Evolutionary conservation across 2,888 invertebrate species (phyloP), one percentile per base, ranked within the genome.

Genomic region (Mythimna loreyi): DNA sequence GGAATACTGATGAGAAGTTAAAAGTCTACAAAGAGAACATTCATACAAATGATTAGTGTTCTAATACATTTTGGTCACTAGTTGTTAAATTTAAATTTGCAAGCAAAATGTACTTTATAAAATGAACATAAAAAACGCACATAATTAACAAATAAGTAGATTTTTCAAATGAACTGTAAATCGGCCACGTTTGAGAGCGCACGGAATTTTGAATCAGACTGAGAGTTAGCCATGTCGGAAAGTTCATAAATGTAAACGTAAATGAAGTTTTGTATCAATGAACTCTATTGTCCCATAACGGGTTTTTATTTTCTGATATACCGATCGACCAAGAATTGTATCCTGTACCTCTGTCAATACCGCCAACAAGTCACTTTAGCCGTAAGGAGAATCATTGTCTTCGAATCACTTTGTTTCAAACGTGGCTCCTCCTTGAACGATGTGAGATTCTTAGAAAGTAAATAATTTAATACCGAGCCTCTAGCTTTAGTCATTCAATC

Each of bases 51-150:
- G 62, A 71, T 81, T 70, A 72, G 72, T 79, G 73, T 74, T 67
- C 71, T 61, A 55, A 78, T 64, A 62, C 64, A 85, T 85, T 84
- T 86, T 86, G 90, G 89, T 90, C 84, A 89, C 86, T 90, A 91
- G 90, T 87, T 89, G 86, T 89, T 89, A 84, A 87, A 88, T 87
- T 87, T 87, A 85, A 85, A 88, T 85, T 84, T 82, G 82, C 81
- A 83, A 81, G 79, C 90, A 78, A 90, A 91, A 91, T 91, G 91
- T 93, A 92, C 90, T 91, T 92, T 91, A 88, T 90, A 90, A 91
- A 89, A 86, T 83, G 81, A 86, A 87, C 84, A 86, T 89, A 88
- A 78, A n/a, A 90, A 91, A 92, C 94, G 95, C 95, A 94, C 94
- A 94, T 91, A 40, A 87, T 86, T 88, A 84, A 86, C 80, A 86